Base-by-base conservation (phyloP, 2,113 vertebrate genomes). In the Ancistrus triradiatus region DNA sequence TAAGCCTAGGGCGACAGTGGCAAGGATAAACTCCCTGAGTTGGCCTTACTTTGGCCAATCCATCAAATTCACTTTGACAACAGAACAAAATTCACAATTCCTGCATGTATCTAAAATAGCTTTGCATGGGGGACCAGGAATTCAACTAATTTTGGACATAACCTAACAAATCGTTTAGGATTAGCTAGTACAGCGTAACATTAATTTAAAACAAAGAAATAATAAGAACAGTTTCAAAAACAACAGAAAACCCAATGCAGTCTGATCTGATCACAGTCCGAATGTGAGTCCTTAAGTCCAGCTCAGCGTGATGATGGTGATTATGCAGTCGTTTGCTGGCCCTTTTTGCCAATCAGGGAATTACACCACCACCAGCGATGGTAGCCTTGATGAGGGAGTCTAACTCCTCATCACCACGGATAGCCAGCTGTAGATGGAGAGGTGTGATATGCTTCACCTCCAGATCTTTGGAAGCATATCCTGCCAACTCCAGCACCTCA, bases 321-420 rank as follows among this genome's bases (percentile, higher is more conserved):
- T 81, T 94, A 97, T n/a, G 90, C 95, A 18, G 95, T 97, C 79
- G 97, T 98, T 85, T 98, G 95, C 59, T 98, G 95, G 50, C 95
- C 95, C 85, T 98, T 98, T 91, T 98, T 98, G 46, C 95, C 95
- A 33, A 97, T 98, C 79, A 98, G 91, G 77, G 95, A 98, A 86
- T 98, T 98, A 85, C 98, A 98, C 95, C 95, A 81, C 96, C 95
- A 9, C 96, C 96, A 13, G 96, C n/a, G n/a, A n/a, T n/a, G n/a
- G n/a, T n/a, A n/a, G n/a, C n/a, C n/a, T n/a, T n/a, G n/a, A n/a
- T n/a, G 25, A 98, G 93, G 0, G 96, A 98, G 65, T 98, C 95
- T 87, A 98, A 79, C 83, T 98, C 96, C 65, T 98, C 96, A 0
- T 98, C 96, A 0, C 96, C 96, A 1, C 96, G 94, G 71, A 98